These are phyloP conservation scores for Sussaba pulchella DNA, from an alignment of 2,888 invertebrate genomes.

Conservation along the genomic window DNA sequence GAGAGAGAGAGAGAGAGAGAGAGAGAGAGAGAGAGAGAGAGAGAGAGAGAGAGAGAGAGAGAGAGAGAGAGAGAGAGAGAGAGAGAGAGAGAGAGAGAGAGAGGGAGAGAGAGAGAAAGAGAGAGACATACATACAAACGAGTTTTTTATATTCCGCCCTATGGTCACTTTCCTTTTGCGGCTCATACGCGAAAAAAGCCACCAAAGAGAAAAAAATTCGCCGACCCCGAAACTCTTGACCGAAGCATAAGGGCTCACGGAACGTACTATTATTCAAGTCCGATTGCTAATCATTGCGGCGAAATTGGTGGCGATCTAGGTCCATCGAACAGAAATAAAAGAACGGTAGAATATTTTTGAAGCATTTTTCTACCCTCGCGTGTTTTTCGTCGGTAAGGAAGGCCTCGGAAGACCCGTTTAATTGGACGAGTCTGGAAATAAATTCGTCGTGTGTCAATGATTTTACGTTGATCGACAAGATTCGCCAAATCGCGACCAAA, in stretches of 20 bases:
- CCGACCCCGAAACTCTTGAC: constrained; percentile 11
- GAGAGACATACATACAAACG: constrained; percentile 7
- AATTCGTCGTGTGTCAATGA: no score
- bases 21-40: no score
- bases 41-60: no score
- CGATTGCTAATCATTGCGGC: constrained; percentile 54
- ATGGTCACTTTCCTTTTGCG: constrained; percentile 6
- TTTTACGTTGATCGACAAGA: no score
- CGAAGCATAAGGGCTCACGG: constrained; percentile 27
- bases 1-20: no score
- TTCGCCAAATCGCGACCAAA: no score
- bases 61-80: not conserved
- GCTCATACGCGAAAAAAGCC: not conserved
- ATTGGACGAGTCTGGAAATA: no score
- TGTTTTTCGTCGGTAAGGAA: no score
- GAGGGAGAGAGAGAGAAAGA: constrained; percentile 12
- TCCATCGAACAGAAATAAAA: constrained; percentile 26
- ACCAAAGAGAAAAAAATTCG: constrained; percentile 13
- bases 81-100: constrained; percentile 4
- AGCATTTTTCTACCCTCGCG: not conserved
- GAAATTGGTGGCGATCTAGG: constrained; percentile 39
- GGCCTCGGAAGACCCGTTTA: no score
- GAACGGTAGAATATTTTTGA: not conserved
- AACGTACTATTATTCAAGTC: constrained; percentile 53
- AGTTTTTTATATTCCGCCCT: constrained; percentile 37